Percentiles rank a stretch among this genome's conserved stretches.
Conservation (phyloP, 2,888 invertebrate genomes). For the Chrysolina haemoptera region DNA sequence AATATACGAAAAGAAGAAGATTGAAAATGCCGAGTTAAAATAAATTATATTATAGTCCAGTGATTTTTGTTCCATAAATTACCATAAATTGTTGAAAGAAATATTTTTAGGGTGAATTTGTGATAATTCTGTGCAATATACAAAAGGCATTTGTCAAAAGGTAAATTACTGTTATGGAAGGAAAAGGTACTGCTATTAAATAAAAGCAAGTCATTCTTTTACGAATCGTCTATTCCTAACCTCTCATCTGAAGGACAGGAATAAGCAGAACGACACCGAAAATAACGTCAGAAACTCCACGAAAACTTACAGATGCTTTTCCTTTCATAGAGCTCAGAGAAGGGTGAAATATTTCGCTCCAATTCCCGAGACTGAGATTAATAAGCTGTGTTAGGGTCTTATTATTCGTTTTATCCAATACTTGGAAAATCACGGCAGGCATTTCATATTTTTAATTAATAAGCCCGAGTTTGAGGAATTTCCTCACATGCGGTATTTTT, state of each 20-base stretch:
- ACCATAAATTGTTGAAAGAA: too few relatives aligned
- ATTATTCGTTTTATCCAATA: constrained; percentile 29
- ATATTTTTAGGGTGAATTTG: too few relatives aligned
- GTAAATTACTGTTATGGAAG: too few relatives aligned
- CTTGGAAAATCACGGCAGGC: constrained; percentile 21
- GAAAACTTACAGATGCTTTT: constrained; percentile 2
- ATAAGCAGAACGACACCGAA: background rate
- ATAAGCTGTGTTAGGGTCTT: constrained; percentile 28
- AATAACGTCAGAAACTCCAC: background rate
- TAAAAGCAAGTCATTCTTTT: background rate
- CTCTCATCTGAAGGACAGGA: background rate
- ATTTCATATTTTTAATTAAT: constrained; percentile 25
- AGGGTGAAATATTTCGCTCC: constrained; percentile 28
- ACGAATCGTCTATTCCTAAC: background rate
- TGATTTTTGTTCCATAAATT: too few relatives aligned
- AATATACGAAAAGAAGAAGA: too few relatives aligned
- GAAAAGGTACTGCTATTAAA: background rate
- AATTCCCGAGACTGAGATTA: constrained; percentile 18
- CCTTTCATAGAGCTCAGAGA: background rate
- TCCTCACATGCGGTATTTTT: constrained; percentile 27
- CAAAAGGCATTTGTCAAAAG: too few relatives aligned
- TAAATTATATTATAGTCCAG: too few relatives aligned
- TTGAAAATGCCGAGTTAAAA: too few relatives aligned
- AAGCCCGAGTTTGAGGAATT: constrained; percentile 21
- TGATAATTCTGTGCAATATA: too few relatives aligned